These are phyloP conservation scores for Nettapus auritus DNA, from an alignment of 2,113 vertebrate species.

Conservation along the genomic window DNA sequence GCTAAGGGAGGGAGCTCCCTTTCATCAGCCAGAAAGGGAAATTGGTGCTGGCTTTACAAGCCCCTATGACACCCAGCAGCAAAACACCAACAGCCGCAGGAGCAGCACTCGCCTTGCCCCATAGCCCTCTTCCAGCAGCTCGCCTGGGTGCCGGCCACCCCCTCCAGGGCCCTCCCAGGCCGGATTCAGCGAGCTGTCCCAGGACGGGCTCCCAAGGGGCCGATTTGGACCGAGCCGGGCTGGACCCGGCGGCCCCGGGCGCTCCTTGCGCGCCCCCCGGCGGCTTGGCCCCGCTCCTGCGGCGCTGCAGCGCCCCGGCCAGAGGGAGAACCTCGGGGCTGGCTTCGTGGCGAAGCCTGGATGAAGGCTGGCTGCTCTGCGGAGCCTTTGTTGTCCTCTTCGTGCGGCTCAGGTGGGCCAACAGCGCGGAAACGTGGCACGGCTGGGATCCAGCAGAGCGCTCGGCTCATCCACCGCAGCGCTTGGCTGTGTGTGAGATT, in stretches of 20 bases:
- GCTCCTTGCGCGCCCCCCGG: neutral
- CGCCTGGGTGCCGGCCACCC: neutral
- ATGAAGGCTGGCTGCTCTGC: too few species aligned
- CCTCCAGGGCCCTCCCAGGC: too few species aligned
- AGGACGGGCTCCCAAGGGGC: neutral
- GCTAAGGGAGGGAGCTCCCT: neutral
- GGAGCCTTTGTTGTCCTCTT: neutral
- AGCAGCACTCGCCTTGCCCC: too few species aligned
- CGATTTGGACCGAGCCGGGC: too few species aligned
- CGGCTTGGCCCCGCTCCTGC: neutral
- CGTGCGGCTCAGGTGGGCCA: neutral
- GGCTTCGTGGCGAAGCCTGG: neutral
- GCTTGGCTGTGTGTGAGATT: neutral
- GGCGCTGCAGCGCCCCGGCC: too few species aligned
- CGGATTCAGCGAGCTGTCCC: neutral
- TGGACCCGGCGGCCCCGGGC: neutral
- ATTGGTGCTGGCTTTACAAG: neutral
- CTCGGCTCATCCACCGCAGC: neutral
- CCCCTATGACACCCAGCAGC: rapidly evolving
- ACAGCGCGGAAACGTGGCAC: too few species aligned
- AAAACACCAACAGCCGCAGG: too few species aligned
- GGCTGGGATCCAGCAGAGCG: constrained; percentile 16
- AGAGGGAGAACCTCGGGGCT: neutral
- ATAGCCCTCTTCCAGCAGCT: too few species aligned
- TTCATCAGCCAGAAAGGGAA: neutral